Evolutionary conservation across 2,113 vertebrate genomes (phyloP).

Genomic region (Pelecanus crispus): DNA sequence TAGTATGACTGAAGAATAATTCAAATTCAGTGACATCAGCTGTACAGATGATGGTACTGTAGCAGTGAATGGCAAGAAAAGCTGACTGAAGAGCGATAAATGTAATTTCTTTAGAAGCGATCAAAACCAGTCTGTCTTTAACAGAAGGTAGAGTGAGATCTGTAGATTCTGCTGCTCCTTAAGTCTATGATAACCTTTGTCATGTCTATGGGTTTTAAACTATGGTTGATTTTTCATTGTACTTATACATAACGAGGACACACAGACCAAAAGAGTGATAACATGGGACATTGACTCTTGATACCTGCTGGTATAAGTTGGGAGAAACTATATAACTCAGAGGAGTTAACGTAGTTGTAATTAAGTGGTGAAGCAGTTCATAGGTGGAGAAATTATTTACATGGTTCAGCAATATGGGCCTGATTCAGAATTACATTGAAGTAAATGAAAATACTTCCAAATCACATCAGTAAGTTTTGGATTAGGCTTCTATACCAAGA

Average conservation of each 20-base stretch:
- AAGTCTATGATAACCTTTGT: not conserved
- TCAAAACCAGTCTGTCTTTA: slow-evolving; percentile 52
- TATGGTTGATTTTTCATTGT: not conserved
- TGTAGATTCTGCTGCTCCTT: not conserved
- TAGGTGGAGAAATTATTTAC: not conserved
- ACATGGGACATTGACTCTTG: not conserved
- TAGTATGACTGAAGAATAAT: slow-evolving; percentile 47
- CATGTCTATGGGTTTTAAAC: not conserved
- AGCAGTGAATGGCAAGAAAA: slow-evolving; percentile 14
- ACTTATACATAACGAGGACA: not conserved
- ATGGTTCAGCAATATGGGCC: not conserved
- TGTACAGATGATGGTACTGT: slow-evolving; percentile 21
- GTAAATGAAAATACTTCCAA: not conserved
- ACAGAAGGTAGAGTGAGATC: not conserved
- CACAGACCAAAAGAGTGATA: not conserved
- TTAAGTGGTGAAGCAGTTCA: not conserved
- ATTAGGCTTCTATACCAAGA: not conserved
- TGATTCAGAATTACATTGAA: not conserved
- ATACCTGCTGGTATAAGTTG: not conserved
- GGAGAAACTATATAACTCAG: not conserved
- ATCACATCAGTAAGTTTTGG: not conserved
- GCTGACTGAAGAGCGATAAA: slow-evolving; percentile 14
- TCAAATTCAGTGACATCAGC: slow-evolving; percentile 43
- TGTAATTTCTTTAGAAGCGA: slow-evolving; percentile 39
- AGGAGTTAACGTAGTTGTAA: not conserved